phyloP scores from a whole-genome alignment of 2,113 vertebrate genomes.

The Bolborhynchus lineola region DNA sequence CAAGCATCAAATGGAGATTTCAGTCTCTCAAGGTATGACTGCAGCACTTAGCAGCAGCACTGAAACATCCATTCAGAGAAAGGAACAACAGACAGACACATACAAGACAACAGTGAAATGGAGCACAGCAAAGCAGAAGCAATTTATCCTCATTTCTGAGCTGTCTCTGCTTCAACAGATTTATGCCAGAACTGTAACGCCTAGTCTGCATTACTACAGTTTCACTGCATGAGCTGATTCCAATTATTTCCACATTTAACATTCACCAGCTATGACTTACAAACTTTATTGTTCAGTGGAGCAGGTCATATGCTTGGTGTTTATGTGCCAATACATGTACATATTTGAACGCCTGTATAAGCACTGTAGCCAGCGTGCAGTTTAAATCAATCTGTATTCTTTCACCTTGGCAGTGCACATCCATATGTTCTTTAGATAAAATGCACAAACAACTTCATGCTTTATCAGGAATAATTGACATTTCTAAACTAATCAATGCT shows the following conservation, averaged over 20 bases:
- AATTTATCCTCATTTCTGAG: conserved; percentile 15
- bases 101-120: not conserved
- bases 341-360: not conserved
- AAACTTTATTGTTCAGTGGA: not conserved
- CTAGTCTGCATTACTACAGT: not conserved
- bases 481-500: not conserved
- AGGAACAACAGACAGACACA: not conserved
- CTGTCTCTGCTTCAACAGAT: not conserved
- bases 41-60: not conserved
- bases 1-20: not conserved
- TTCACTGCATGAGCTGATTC: conserved; percentile 17
- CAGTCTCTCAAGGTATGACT: not conserved
- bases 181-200: not conserved
- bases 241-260: conserved; percentile 24
- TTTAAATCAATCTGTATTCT: not conserved
- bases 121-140: not conserved
- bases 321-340: not conserved
- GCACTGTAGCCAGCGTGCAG: not conserved
- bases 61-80: not conserved
- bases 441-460: not conserved
- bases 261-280: not conserved
- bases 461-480: not conserved
- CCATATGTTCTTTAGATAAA: not conserved
- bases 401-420: not conserved
- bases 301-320: not conserved